These are phyloP conservation scores for Pseudopleuronectes americanus DNA, from an alignment of 2,797 vertebrate species.

Conservation along the genomic window DNA sequence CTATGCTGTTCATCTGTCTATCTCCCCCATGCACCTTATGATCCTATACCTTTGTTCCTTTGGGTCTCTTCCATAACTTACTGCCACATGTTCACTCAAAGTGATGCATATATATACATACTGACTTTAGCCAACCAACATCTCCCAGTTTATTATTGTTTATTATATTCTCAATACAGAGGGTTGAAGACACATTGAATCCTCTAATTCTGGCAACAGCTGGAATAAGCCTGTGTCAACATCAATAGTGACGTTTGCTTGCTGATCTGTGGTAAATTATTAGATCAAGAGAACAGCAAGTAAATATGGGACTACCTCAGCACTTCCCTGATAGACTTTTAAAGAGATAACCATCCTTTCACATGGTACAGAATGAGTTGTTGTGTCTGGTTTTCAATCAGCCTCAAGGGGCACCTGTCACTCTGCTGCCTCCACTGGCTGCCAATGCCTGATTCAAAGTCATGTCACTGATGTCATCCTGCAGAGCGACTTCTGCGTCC, in stretches of 20 bases:
- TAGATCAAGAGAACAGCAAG: slow-evolving; percentile 22
- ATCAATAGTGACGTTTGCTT: neutral
- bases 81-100: slow-evolving; percentile 8
- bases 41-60: slow-evolving; percentile 38
- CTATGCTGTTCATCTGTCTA: slow-evolving; percentile 41
- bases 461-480: neutral
- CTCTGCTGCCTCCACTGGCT: neutral
- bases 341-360: slow-evolving; percentile 26
- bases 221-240: neutral
- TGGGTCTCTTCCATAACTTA: slow-evolving; percentile 35
- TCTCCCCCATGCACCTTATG: slow-evolving; percentile 36
- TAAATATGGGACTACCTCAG: slow-evolving; percentile 18
- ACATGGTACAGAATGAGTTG: neutral
- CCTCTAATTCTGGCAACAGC: neutral
- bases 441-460: neutral
- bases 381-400: neutral
- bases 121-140: neutral
- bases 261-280: slow-evolving; percentile 24
- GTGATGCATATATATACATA: neutral
- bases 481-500: neutral
- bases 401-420: neutral
- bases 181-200: slow-evolving; percentile 9
- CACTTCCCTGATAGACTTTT: slow-evolving; percentile 49
- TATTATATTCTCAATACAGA: slow-evolving; percentile 15
- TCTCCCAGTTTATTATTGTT: slow-evolving; percentile 4